These are phyloP conservation scores for Orchestia grillus DNA, from an alignment of 1,140 invertebrate genomes.

Conservation along the genomic window DNA sequence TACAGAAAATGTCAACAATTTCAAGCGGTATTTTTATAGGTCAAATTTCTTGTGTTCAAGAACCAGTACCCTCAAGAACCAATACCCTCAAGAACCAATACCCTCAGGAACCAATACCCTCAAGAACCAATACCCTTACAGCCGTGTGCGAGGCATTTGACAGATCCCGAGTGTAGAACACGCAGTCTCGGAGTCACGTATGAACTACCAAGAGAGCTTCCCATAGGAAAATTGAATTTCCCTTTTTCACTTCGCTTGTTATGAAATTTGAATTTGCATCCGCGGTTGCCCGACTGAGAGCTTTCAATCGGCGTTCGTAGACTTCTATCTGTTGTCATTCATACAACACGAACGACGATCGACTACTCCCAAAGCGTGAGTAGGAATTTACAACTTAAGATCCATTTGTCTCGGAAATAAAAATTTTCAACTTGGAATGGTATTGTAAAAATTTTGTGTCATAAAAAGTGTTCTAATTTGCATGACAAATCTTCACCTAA, in stretches of 20 bases:
- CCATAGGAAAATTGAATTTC: no score
- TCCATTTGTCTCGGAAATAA: neutral
- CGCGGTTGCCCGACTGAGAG: neutral
- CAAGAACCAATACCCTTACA: no score
- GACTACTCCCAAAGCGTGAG: neutral
- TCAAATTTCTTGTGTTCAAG: neutral
- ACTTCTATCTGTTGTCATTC: neutral
- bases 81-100: no score
- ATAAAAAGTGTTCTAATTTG: no score
- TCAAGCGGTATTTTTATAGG: neutral
- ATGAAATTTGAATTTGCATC: neutral
- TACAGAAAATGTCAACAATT: neutral
- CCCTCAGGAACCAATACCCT: no score
- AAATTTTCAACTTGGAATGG: neutral
- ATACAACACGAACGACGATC: neutral
- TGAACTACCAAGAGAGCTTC: no score
- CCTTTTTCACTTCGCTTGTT: neutral
- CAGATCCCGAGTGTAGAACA: no score
- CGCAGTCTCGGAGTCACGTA: no score
- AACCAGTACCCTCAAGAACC: neutral
- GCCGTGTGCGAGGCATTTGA: no score
- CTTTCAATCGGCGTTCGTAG: neutral
- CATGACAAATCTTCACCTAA: no score
- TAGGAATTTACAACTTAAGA: neutral
- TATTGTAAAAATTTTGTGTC: no score